phyloP scores from a whole-genome alignment of 92 coral and sea anemone genomes.

The Pocillopora grandis region DNA sequence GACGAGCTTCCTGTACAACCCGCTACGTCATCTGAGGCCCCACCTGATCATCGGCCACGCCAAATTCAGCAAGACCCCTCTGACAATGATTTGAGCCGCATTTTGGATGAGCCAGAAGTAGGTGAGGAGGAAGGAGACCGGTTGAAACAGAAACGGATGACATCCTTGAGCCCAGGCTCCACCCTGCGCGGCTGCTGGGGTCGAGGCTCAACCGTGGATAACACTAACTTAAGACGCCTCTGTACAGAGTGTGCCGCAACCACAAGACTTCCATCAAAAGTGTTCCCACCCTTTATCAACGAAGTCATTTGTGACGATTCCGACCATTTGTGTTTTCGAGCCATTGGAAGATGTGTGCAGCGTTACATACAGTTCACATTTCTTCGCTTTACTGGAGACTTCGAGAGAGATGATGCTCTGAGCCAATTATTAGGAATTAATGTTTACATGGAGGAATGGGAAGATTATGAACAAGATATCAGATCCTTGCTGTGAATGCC shows the following conservation, averaged over 20 bases:
- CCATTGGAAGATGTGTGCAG: conserved; percentile 26
- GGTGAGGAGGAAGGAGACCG: not conserved
- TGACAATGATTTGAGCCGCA: not conserved
- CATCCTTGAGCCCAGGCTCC: not conserved
- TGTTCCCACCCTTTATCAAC: conserved; percentile 58
- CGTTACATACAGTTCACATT: conserved; percentile 18
- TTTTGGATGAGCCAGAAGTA: not conserved
- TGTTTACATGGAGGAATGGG: not conserved
- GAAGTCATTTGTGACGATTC: conserved; percentile 53
- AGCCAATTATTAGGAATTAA: not conserved
- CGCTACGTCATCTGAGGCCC: too few species aligned
- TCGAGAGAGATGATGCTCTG: conserved; percentile 1
- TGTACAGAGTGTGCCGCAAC: conserved; percentile 58
- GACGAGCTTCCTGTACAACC: not conserved
- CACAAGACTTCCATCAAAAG: conserved; percentile 27
- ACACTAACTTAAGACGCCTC: conserved; percentile 11
- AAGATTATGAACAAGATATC: not conserved
- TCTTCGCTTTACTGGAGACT: conserved; percentile 23
- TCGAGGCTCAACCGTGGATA: conserved; percentile 7
- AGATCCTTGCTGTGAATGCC: conserved; percentile 34
- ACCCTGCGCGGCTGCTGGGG: conserved; percentile 30
- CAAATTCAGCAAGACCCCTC: not conserved
- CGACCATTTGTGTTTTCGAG: conserved; percentile 5
- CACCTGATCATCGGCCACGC: too few species aligned
- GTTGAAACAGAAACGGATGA: conserved; percentile 17